These are phyloP conservation scores for Pollenia griseotomentosa DNA, from an alignment of 2,888 invertebrate genomes.

Conservation along the genomic window DNA sequence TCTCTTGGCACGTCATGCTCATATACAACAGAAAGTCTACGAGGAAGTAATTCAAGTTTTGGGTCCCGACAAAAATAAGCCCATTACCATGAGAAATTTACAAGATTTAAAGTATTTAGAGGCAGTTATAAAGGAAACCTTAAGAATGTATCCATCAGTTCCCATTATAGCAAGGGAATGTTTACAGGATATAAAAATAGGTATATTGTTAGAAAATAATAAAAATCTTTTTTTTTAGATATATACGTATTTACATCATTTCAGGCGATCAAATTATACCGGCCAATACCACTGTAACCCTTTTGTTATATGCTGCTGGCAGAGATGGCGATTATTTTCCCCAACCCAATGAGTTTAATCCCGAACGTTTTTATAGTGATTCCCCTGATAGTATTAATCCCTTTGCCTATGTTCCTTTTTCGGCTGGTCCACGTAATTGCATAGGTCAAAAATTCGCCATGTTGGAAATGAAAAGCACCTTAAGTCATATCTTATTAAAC, in stretches of 20 bases:
- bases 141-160: conserved; percentile 88
- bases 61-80: conserved; percentile 76
- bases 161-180: conserved; percentile 86
- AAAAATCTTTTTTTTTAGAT: not conserved
- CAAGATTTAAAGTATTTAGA: conserved; percentile 85
- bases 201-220: conserved; percentile 80
- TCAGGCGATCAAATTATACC: conserved; percentile 80
- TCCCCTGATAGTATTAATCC: conserved; percentile 82
- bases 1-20: conserved; percentile 78
- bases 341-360: conserved; percentile 79
- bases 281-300: conserved; percentile 76
- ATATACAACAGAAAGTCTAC: conserved; percentile 77
- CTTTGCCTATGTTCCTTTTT: conserved; percentile 84
- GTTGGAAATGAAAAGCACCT: conserved; percentile 81
- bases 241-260: not conserved
- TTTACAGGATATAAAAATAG: conserved; percentile 85
- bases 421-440: conserved; percentile 87
- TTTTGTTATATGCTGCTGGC: conserved; percentile 79
- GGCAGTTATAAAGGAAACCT: conserved; percentile 87
- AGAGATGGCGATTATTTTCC: conserved; percentile 79
- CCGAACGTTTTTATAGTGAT: conserved; percentile 84
- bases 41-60: conserved; percentile 78
- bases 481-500: conserved; percentile 78
- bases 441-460: conserved; percentile 82
- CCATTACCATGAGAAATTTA: conserved; percentile 76